Conservation (phyloP, 2,888 invertebrate genomes). For the Ferdinandea cuprea region DNA sequence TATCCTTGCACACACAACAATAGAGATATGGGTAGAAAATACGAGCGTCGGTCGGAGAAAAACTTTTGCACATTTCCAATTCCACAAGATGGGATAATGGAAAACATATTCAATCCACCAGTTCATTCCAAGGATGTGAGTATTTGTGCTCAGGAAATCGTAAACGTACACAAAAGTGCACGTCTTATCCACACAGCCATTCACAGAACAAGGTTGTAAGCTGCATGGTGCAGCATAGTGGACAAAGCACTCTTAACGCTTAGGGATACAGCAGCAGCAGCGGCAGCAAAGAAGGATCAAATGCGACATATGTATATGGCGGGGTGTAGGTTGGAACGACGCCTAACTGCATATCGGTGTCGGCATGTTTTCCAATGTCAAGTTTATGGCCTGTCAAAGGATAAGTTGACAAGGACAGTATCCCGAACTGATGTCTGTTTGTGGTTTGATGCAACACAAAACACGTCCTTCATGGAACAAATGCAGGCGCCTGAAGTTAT, state of each 20-base stretch:
- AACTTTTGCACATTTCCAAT: slow-evolving; percentile 64
- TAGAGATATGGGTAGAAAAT: neutral
- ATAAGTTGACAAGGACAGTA: slow-evolving; percentile 32
- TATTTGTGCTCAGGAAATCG: slow-evolving; percentile 49
- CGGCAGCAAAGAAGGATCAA: slow-evolving; percentile 49
- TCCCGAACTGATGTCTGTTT: slow-evolving; percentile 25
- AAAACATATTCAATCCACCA: slow-evolving; percentile 70
- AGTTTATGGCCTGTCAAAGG: slow-evolving; percentile 50
- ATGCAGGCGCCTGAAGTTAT: neutral
- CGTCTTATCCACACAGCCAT: slow-evolving; percentile 20
- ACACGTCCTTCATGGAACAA: neutral
- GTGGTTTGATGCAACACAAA: slow-evolving; percentile 12
- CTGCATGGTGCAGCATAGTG: slow-evolving; percentile 1
- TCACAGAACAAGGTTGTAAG: neutral
- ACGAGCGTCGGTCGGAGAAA: slow-evolving; percentile 37
- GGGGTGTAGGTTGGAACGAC: neutral
- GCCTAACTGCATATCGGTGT: too few species aligned
- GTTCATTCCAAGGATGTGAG: slow-evolving; percentile 47
- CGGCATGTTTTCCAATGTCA: slow-evolving; percentile 61
- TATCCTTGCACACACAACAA: slow-evolving; percentile 40
- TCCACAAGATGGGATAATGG: slow-evolving; percentile 64
- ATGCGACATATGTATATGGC: slow-evolving; percentile 37
- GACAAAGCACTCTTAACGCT: slow-evolving; percentile 21
- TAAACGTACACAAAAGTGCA: slow-evolving; percentile 52
- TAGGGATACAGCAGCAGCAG: slow-evolving; percentile 44